Evolutionary conservation across 1,140 invertebrate species (phyloP).

Genomic region (Ylistrum balloti): DNA sequence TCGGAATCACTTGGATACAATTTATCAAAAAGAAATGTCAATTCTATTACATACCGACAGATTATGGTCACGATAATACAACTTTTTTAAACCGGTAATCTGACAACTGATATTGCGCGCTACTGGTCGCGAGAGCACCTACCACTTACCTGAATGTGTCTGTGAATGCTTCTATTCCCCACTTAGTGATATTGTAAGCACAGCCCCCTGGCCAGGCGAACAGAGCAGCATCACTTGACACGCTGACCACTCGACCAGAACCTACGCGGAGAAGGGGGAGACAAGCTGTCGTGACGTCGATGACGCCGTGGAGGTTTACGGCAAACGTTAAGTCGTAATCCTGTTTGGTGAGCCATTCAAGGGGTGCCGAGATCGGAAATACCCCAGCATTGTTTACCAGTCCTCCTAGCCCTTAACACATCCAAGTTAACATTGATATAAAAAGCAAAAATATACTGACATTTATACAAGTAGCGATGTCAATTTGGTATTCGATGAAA

Average conservation of each 20-base stretch:
- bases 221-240: conserved; percentile 60
- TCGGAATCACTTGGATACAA: too few species aligned
- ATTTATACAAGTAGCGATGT: too few species aligned
- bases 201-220: conserved; percentile 47
- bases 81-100: too few species aligned
- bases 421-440: too few species aligned
- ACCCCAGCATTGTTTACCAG: conserved; percentile 87
- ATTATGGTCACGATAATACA: too few species aligned
- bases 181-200: conserved; percentile 60
- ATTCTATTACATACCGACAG: too few species aligned
- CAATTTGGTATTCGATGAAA: too few species aligned
- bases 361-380: conserved; percentile 91
- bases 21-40: too few species aligned
- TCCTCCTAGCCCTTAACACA: conserved; percentile 61
- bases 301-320: conserved; percentile 92
- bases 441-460: too few species aligned
- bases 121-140: too few species aligned
- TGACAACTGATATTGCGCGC: too few species aligned
- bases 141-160: conserved; percentile 58
- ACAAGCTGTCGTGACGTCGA: conserved; percentile 88
- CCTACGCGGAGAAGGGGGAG: conserved; percentile 87
- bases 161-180: conserved; percentile 61
- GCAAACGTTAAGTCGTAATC: conserved; percentile 88
- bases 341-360: conserved; percentile 91
- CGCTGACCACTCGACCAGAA: conserved; percentile 81